Evolutionary conservation across 2,113 vertebrate genomes (phyloP).

Genomic region (Promerops cafer): DNA sequence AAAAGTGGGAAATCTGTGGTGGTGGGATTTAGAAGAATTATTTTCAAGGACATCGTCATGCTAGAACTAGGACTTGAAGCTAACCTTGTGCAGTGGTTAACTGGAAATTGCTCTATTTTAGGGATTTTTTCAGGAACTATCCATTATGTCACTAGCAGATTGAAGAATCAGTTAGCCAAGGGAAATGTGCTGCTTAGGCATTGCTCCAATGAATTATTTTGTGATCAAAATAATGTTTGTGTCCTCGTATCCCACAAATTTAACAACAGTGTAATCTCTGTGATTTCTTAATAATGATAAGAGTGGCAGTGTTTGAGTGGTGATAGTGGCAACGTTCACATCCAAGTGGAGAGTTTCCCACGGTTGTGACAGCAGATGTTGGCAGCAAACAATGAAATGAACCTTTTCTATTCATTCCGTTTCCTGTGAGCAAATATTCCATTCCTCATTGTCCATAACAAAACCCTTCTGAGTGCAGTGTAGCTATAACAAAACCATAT

Average conservation of each 20-base stretch:
- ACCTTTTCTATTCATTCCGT: constrained; percentile 39
- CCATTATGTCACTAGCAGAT: background rate
- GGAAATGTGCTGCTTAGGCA: background rate
- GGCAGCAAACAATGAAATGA: constrained; percentile 35
- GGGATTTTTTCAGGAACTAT: background rate
- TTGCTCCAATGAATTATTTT: background rate
- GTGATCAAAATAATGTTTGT: background rate
- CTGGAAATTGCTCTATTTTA: background rate
- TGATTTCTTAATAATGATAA: background rate
- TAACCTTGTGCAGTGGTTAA: background rate
- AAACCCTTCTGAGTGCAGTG: constrained; percentile 31
- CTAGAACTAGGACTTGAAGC: background rate
- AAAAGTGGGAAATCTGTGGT: background rate
- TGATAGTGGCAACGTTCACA: background rate
- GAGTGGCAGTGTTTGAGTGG: background rate
- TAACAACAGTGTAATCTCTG: constrained; percentile 7
- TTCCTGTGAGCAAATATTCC: constrained; percentile 66
- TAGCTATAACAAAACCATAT: constrained; percentile 21
- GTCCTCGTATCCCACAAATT: background rate
- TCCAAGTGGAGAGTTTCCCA: constrained; percentile 69
- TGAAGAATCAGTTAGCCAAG: background rate
- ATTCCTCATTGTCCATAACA: background rate
- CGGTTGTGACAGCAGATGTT: background rate
- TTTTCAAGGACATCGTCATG: background rate
- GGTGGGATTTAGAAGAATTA: background rate